Conservation (phyloP, 1,140 invertebrate species). For the Tribolium madens region DNA sequence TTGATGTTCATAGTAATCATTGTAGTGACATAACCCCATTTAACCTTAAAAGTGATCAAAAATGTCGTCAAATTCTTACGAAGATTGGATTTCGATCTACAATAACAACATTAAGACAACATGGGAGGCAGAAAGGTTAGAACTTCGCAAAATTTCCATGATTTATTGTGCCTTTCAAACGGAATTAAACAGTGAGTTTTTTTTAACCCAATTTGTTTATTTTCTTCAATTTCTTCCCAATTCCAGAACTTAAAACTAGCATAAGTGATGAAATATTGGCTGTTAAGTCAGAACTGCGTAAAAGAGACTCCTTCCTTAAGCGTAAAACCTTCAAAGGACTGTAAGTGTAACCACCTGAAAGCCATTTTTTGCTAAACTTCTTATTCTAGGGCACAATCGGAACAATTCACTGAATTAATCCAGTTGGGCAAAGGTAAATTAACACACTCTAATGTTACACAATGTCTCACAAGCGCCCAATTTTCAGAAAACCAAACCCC, state of each 20-base stretch:
- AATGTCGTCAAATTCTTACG: neutral
- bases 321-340: slow-evolving; percentile 1
- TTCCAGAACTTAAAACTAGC: slow-evolving; percentile 34
- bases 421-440: neutral
- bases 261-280: slow-evolving; percentile 2
- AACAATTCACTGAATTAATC: neutral
- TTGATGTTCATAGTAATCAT: too few species aligned
- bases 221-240: neutral
- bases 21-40: neutral
- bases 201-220: neutral
- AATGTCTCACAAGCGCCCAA: neutral
- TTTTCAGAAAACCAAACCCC: slow-evolving; percentile 29
- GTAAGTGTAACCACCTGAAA: neutral
- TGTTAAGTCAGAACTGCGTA: slow-evolving; percentile 28
- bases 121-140: slow-evolving; percentile 42
- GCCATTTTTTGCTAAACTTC: neutral
- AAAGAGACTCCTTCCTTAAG: slow-evolving; percentile 34
- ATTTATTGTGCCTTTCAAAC: slow-evolving; percentile 44
- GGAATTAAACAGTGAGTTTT: slow-evolving; percentile 45
- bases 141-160: slow-evolving; percentile 43
- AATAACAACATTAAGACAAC: slow-evolving; percentile 21
- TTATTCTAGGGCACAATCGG: neutral
- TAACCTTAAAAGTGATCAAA: neutral
- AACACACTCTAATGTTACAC: neutral
- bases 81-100: slow-evolving; percentile 42